These are phyloP conservation scores for Decapterus maruadsi DNA, from an alignment of 2,797 vertebrate genomes.

Conservation along the genomic window DNA sequence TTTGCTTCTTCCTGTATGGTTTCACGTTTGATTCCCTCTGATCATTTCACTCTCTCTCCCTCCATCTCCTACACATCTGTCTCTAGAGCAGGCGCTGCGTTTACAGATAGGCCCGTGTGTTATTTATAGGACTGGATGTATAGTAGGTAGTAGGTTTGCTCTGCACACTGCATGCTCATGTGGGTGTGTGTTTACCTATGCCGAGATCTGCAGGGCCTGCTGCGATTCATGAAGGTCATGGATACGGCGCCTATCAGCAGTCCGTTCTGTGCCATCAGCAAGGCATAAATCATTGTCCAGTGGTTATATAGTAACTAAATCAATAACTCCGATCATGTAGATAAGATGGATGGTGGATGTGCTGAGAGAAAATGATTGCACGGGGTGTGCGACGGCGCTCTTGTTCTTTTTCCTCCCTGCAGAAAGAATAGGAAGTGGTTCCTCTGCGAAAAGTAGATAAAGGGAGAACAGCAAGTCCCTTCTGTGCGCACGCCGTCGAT, in stretches of 20 bases:
- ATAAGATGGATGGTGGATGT: conserved; percentile 66
- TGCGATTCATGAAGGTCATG: conserved; percentile 71
- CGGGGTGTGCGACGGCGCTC: conserved; percentile 18
- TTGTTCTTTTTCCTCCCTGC: conserved; percentile 21
- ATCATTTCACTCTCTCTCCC: conserved; percentile 50
- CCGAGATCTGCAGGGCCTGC: conserved; percentile 51
- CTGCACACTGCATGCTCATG: conserved; percentile 52
- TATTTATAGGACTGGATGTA: conserved; percentile 74
- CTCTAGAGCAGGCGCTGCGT: conserved; percentile 47
- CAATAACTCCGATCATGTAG: conserved; percentile 70
- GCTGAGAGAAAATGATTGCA: conserved; percentile 50
- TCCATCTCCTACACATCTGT: conserved; percentile 64
- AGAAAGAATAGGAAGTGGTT: conserved; percentile 70
- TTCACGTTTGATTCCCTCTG: conserved; percentile 54
- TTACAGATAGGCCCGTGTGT: conserved; percentile 53
- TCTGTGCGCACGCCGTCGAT: conserved; percentile 34
- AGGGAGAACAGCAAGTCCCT: conserved; percentile 46
- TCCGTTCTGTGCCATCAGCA: conserved; percentile 43
- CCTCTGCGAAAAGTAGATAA: conserved; percentile 70
- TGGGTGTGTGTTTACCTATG: conserved; percentile 75
- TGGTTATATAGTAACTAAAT: conserved; percentile 66
- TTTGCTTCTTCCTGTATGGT: conserved; percentile 44
- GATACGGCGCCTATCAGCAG: conserved; percentile 52
- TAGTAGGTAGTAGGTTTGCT: conserved; percentile 66
- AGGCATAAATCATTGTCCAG: conserved; percentile 67